Evolutionary conservation across 2,888 invertebrate genomes (phyloP).

Genomic region (Hydraecia micacea): DNA sequence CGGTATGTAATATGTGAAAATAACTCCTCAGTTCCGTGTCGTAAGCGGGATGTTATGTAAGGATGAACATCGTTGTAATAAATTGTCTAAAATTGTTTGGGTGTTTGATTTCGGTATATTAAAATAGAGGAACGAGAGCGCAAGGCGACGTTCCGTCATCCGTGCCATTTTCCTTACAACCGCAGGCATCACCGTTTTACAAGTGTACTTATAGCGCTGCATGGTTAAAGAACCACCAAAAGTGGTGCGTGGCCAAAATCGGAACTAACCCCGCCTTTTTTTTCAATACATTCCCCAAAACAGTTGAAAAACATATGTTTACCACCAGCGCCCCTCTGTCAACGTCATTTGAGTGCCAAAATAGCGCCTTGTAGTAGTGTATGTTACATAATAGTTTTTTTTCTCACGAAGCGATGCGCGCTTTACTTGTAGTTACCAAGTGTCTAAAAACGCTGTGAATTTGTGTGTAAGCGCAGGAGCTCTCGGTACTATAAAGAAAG

Average conservation of each 20-base stretch:
- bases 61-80: constrained; percentile 11
- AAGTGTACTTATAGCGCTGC: neutral
- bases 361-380: neutral
- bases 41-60: neutral
- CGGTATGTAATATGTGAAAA: constrained; percentile 52
- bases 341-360: neutral
- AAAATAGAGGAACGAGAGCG: neutral
- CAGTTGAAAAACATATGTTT: neutral
- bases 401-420: neutral
- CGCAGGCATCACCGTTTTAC: no score
- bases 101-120: constrained; percentile 18
- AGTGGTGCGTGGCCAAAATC: neutral
- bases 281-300: neutral
- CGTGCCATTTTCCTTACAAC: neutral
- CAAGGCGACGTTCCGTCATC: neutral
- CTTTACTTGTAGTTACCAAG: neutral
- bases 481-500: no score
- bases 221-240: no score
- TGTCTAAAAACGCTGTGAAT: neutral
- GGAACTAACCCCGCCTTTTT: neutral
- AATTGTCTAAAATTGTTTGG: constrained; percentile 1
- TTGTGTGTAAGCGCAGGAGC: neutral
- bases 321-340: neutral
- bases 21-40: constrained; percentile 30
- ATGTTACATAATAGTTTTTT: neutral